Conservation (phyloP, 2,797 vertebrate species). For the Gadopsis marmoratus region DNA sequence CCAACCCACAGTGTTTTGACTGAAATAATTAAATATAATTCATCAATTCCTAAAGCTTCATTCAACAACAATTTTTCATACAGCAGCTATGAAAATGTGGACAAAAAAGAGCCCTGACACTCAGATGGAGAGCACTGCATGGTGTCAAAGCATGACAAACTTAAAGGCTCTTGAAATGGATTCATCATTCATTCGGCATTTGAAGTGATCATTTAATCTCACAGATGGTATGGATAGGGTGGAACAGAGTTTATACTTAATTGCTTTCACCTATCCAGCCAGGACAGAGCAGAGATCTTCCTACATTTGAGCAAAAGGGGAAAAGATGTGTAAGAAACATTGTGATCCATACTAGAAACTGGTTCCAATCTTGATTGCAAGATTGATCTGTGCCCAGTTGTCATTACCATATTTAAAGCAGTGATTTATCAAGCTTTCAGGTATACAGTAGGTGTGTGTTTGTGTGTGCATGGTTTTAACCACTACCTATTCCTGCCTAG, state of each 20-base stretch:
- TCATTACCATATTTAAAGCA: conserved; percentile 26
- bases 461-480: conserved; percentile 47
- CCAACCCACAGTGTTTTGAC: conserved; percentile 35
- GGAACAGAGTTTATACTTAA: conserved; percentile 25
- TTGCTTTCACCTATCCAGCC: conserved; percentile 49
- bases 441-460: neutral
- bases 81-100: conserved; percentile 41
- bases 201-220: conserved; percentile 50
- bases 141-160: conserved; percentile 53
- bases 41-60: neutral
- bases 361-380: conserved; percentile 32
- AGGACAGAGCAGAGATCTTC: conserved; percentile 63
- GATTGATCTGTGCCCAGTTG: conserved; percentile 41
- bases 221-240: conserved; percentile 31
- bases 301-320: conserved; percentile 43
- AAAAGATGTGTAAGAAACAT: conserved; percentile 38
- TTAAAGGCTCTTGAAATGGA: conserved; percentile 40
- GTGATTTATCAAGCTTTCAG: conserved; percentile 26
- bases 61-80: conserved; percentile 35
- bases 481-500: conserved; percentile 81
- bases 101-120: conserved; percentile 24
- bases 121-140: conserved; percentile 48
- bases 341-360: conserved; percentile 20
- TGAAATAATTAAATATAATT: conserved; percentile 13
- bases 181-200: conserved; percentile 56